Conservation (phyloP, 2,113 vertebrate species). For the Penelope pileata region DNA sequence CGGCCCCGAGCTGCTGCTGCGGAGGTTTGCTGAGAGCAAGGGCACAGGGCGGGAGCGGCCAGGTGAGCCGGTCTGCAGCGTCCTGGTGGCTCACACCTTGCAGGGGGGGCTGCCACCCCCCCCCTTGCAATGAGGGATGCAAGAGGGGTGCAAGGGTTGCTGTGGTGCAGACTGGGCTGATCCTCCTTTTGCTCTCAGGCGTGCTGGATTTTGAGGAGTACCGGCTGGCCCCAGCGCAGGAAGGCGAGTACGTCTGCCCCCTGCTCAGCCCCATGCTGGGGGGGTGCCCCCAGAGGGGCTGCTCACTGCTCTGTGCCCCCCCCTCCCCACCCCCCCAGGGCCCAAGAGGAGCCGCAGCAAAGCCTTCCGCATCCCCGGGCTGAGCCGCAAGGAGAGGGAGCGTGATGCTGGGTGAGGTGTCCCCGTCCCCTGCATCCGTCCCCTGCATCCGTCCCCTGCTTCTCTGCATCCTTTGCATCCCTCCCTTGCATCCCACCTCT, state of each 20-base stretch:
- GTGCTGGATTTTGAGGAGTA: constrained; percentile 87
- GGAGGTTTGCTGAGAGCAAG: constrained; percentile 90
- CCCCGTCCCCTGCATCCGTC: not conserved
- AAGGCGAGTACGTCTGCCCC: constrained; percentile 81
- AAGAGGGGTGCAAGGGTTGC: too few species aligned
- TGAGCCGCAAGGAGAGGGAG: constrained; percentile 89
- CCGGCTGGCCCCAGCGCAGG: constrained; percentile 73
- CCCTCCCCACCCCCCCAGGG: constrained; percentile 48
- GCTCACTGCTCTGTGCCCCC: not conserved
- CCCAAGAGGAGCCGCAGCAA: constrained; percentile 87
- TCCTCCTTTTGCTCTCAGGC: constrained; percentile 65
- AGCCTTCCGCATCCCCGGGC: constrained; percentile 90
- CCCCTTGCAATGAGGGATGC: not conserved
- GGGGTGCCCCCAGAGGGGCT: rapidly evolving
- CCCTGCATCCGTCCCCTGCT: rapidly evolving
- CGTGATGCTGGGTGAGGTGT: constrained; percentile 80
- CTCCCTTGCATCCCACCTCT: too few species aligned
- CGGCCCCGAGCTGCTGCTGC: constrained; percentile 86
- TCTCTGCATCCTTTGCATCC: not conserved
- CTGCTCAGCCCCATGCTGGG: not conserved
- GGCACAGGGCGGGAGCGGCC: constrained; percentile 90
- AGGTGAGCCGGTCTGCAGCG: constrained; percentile 70
- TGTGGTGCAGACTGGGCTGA: rapidly evolving
- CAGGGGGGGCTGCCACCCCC: not conserved
- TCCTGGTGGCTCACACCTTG: not conserved